Percentiles rank a stretch among this genome's conserved stretches.
These are phyloP conservation scores for Falco naumanni DNA, from an alignment of 2,797 vertebrate genomes.

Conservation along the genomic window DNA sequence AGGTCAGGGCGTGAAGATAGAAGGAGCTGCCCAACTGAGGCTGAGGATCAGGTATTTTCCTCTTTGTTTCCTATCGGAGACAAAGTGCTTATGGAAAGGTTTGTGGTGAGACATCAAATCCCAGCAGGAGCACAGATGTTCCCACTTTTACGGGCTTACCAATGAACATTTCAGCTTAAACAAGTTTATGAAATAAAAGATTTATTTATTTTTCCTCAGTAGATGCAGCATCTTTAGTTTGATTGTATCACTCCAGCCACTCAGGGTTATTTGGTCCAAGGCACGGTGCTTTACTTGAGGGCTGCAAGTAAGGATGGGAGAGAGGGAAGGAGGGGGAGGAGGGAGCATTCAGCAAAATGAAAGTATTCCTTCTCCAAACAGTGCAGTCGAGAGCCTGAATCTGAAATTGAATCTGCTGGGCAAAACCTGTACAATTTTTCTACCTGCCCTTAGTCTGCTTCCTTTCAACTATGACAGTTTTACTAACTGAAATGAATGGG, in stretches of 20 bases:
- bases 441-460: slow-evolving; percentile 69
- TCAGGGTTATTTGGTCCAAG: slow-evolving; percentile 60
- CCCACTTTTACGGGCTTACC: slow-evolving; percentile 73
- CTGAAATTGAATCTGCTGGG: slow-evolving; percentile 80
- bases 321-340: slow-evolving; percentile 36
- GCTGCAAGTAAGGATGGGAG: slow-evolving; percentile 21
- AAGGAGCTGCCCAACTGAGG: slow-evolving; percentile 73
- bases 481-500: slow-evolving; percentile 84
- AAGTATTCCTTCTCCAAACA: slow-evolving; percentile 67
- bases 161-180: slow-evolving; percentile 65
- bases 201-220: slow-evolving; percentile 29
- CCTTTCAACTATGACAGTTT: slow-evolving; percentile 84
- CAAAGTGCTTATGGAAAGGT: slow-evolving; percentile 82
- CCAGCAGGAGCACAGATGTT: slow-evolving; percentile 78
- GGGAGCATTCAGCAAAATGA: slow-evolving; percentile 11
- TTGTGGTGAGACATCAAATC: slow-evolving; percentile 78
- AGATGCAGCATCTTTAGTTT: slow-evolving; percentile 41
- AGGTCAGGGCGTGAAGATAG: slow-evolving; percentile 80
- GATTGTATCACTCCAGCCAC: slow-evolving; percentile 39
- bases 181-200: slow-evolving; percentile 64
- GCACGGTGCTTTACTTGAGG: slow-evolving; percentile 12
- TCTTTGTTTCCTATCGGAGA: slow-evolving; percentile 84
- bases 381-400: slow-evolving; percentile 46
- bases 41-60: slow-evolving; percentile 87
- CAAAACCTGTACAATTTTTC: slow-evolving; percentile 76